Evolutionary conservation across 2,113 vertebrate genomes (phyloP).

Genomic region (Ramphastos sulfuratus): DNA sequence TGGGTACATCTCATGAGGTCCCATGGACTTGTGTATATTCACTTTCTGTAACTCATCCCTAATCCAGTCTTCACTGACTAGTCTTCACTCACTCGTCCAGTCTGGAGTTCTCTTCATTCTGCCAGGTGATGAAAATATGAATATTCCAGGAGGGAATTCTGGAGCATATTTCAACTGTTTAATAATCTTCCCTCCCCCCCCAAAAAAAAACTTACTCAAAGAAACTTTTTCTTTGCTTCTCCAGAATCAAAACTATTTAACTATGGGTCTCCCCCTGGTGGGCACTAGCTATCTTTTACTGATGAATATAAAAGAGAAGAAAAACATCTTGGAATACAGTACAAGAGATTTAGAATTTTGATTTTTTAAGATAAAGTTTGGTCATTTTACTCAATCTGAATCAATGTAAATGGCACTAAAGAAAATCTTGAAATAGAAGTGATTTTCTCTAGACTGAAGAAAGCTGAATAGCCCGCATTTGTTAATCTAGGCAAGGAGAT

Average conservation of each 20-base stretch:
- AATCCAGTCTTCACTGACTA: no score
- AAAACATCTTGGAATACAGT: not conserved
- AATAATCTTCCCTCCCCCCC: not conserved
- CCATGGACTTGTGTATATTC: no score
- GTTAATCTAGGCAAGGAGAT: slow-evolving; percentile 41
- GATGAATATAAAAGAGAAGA: not conserved
- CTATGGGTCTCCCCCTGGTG: not conserved
- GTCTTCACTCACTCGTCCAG: no score
- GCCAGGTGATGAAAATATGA: not conserved
- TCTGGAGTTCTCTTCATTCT: not conserved
- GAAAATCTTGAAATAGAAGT: slow-evolving; percentile 2
- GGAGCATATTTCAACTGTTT: not conserved
- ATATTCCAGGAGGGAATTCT: not conserved
- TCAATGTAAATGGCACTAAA: slow-evolving; percentile 37
- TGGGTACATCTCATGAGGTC: no score
- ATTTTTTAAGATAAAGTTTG: not conserved
- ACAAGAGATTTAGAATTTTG: not conserved
- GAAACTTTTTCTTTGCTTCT: not conserved
- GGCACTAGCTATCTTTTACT: not conserved
- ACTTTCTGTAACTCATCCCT: no score
- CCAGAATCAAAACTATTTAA: not conserved
- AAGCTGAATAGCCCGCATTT: not conserved
- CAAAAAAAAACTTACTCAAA: not conserved
- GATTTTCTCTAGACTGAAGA: not conserved
- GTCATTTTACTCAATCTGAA: slow-evolving; percentile 32